Evolutionary conservation across 2,797 vertebrate genomes (phyloP), one percentile per base, ranked within the genome.

Genomic region (Tadarida brasiliensis): DNA sequence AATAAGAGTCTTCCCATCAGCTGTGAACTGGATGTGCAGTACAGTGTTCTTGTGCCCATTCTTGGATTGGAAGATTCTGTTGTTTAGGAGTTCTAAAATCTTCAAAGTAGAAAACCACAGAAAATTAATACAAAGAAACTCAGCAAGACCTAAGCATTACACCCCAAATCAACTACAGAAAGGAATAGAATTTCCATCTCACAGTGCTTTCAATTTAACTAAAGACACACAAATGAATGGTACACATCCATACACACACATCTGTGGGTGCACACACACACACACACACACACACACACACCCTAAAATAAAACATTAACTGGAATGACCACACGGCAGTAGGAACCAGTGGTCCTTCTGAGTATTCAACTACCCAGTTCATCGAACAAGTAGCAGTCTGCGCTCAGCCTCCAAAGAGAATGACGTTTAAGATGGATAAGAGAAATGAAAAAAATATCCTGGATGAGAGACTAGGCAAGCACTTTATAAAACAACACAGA

Each of bases 1-100:
- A 98, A 99, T 97, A 7, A 99, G 98, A 0, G 97, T 99, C 80
- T 98, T 98, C 89, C 98, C 98, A 2, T 99, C 98, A 0, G 97
- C 97, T 78, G 98, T 99, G 98, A 99, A 99, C 94, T 95, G 98
- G 94, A 99, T 99, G 47, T 99, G 99, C 73, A 99, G 98, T 47
- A 99, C 99, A 0, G 99, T 98, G 96, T 96, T 98, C 26, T 98
- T 99, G 96, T 99, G 99, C 33, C 99, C 98, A 15, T 44, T 95
- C 59, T 98, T 98, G 49, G 97, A 98, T 16, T 98, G 98, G 54
- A 99, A 98, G 68, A 98, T 90, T 94, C 98, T 98, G 76, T 99
- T 99, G 94, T 99, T 99, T 26, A 98, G 98, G 68, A 99, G 57
- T 93, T 99, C 99, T 63, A 99, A 93, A 85, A 99, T 98, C 99